phyloP scores from a whole-genome alignment of 2,888 invertebrate species.

The Melanostoma scalare region DNA sequence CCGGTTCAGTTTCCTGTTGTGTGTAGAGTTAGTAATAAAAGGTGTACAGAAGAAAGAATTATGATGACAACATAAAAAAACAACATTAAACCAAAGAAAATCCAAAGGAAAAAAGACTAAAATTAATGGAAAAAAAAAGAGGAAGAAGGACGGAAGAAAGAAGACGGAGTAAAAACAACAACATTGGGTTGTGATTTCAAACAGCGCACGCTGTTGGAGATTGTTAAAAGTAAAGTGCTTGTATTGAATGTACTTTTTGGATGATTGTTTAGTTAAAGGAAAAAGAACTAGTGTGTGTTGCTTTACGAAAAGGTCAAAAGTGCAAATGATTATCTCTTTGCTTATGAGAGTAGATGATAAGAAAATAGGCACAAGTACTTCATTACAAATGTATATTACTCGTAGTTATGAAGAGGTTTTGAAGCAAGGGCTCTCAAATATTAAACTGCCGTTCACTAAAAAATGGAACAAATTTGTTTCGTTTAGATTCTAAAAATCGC shows the following conservation, averaged over 20 bases:
- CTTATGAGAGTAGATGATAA: no score
- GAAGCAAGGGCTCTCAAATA: no score
- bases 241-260: neutral
- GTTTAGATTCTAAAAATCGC: no score
- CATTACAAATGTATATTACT: no score
- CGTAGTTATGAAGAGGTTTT: no score
- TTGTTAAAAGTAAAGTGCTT: constrained; percentile 51
- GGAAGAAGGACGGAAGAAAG: constrained; percentile 23
- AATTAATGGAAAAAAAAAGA: constrained; percentile 2
- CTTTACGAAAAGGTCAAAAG: no score
- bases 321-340: no score
- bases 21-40: constrained; percentile 54
- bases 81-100: constrained; percentile 14
- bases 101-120: constrained; percentile 1
- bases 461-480: no score
- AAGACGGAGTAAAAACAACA: constrained; percentile 41
- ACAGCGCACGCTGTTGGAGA: constrained; percentile 50
- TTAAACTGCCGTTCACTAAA: no score
- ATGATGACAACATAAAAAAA: constrained; percentile 56
- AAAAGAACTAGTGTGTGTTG: no score
- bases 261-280: no score
- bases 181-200: constrained; percentile 53
- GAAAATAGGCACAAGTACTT: no score
- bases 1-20: constrained; percentile 80
- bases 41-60: constrained; percentile 70